These are phyloP conservation scores for Molorchus minor DNA, from an alignment of 2,888 invertebrate species.

Conservation along the genomic window DNA sequence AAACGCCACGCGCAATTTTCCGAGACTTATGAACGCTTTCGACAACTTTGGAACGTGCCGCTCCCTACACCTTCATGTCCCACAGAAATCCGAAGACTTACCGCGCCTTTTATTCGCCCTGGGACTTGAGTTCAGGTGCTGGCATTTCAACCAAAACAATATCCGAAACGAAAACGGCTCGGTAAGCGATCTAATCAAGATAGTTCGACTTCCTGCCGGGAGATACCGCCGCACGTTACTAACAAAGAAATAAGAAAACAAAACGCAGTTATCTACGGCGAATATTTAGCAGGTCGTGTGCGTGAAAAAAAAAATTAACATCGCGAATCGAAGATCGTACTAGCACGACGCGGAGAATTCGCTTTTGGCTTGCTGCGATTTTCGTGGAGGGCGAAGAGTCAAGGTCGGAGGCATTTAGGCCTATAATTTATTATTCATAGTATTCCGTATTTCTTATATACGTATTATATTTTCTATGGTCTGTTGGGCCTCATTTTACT, in stretches of 20 bases:
- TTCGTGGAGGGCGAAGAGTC: slow-evolving; percentile 9
- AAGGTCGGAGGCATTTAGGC: slow-evolving; percentile 6
- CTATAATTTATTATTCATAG: slow-evolving; percentile 2
- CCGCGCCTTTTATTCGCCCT: slow-evolving; percentile 31
- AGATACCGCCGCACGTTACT: slow-evolving; percentile 44
- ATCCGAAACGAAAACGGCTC: slow-evolving; percentile 28
- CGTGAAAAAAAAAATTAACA: too few species aligned
- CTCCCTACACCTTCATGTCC: background rate
- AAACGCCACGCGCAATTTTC: too few species aligned
- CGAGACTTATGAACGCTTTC: too few species aligned
- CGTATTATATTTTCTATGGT: too few species aligned
- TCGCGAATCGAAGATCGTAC: too few species aligned
- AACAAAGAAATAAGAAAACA: too few species aligned
- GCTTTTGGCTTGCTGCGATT: background rate
- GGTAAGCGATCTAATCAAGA: slow-evolving; percentile 32
- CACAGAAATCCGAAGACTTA: slow-evolving; percentile 4
- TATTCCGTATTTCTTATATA: too few species aligned
- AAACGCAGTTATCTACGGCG: slow-evolving; percentile 14
- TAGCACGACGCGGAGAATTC: too few species aligned
- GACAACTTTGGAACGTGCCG: background rate
- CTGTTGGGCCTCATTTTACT: slow-evolving; percentile 5
- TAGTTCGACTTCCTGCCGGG: slow-evolving; percentile 42
- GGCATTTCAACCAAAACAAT: slow-evolving; percentile 30
- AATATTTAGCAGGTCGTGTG: too few species aligned
- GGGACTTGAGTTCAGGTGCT: slow-evolving; percentile 27